phyloP scores from a whole-genome alignment of 2,888 invertebrate species.

The Dendrolimus pini region DNA sequence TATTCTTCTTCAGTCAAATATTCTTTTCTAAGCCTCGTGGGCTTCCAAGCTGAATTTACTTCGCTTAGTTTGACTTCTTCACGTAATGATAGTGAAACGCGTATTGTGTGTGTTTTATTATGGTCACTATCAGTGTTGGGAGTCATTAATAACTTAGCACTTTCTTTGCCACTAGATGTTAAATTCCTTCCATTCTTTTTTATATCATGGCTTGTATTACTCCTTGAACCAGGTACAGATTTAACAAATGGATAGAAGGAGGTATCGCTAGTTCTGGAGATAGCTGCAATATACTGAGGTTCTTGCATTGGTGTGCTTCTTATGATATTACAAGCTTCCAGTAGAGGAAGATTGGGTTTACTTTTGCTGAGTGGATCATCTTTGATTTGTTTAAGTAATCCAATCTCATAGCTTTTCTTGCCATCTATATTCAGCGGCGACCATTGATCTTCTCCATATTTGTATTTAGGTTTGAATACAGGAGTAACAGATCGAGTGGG shows the following conservation, averaged over 20 bases:
- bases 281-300: slow-evolving; percentile 44
- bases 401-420: slow-evolving; percentile 88
- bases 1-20: slow-evolving; percentile 47
- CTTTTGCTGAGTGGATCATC: slow-evolving; percentile 83
- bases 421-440: slow-evolving; percentile 88
- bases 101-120: slow-evolving; percentile 73
- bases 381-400: slow-evolving; percentile 86
- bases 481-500: background rate
- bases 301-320: slow-evolving; percentile 65
- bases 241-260: slow-evolving; percentile 59
- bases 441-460: slow-evolving; percentile 83
- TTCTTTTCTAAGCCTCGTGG: slow-evolving; percentile 75
- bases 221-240: slow-evolving; percentile 46
- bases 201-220: slow-evolving; percentile 44
- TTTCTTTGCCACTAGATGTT: slow-evolving; percentile 32
- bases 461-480: too few relatives aligned
- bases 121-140: slow-evolving; percentile 46
- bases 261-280: slow-evolving; percentile 57
- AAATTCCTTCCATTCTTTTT: slow-evolving; percentile 62
- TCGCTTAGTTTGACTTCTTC: slow-evolving; percentile 91
- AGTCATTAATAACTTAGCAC: slow-evolving; percentile 10
- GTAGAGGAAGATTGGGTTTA: slow-evolving; percentile 83
- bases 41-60: slow-evolving; percentile 95
- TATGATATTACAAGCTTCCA: slow-evolving; percentile 77
- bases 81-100: slow-evolving; percentile 82